Evolutionary conservation across 2,113 vertebrate species (phyloP).

Genomic region (Paramisgurnus dabryanus): DNA sequence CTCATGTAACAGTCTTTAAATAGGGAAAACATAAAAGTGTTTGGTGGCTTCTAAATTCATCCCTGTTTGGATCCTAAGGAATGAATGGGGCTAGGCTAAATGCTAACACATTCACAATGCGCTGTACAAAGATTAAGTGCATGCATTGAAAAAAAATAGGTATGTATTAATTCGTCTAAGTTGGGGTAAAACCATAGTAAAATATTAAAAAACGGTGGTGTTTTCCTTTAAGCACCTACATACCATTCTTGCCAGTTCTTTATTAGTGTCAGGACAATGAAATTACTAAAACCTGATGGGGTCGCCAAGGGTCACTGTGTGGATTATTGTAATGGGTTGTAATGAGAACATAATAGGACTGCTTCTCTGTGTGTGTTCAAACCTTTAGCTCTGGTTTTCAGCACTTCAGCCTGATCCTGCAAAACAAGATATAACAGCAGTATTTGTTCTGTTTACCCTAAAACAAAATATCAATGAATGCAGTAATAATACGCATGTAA

Average conservation of each 20-base stretch:
- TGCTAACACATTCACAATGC: no score
- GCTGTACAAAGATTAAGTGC: no score
- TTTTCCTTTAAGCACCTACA: slow-evolving; percentile 34
- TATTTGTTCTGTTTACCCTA: neutral
- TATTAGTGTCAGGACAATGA: slow-evolving; percentile 62
- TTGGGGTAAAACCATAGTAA: no score
- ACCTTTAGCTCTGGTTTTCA: slow-evolving; percentile 15
- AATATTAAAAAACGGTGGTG: no score
- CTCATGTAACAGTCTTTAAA: no score
- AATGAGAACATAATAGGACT: slow-evolving; percentile 44
- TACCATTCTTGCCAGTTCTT: slow-evolving; percentile 67
- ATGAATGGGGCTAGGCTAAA: no score
- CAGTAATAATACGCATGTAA: neutral
- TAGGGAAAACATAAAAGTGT: no score
- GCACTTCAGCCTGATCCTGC: neutral
- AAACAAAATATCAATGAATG: neutral
- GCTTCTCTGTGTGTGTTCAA: slow-evolving; percentile 3
- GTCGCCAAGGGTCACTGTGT: slow-evolving; percentile 60
- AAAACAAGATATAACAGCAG: neutral
- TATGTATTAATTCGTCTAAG: no score
- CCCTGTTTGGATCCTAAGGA: no score
- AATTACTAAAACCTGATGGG: slow-evolving; percentile 49
- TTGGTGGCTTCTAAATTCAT: no score
- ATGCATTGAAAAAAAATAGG: no score
- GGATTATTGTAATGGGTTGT: slow-evolving; percentile 65